Base-by-base conservation (phyloP, 2,113 vertebrate species). In the Callionymus lyra region DNA sequence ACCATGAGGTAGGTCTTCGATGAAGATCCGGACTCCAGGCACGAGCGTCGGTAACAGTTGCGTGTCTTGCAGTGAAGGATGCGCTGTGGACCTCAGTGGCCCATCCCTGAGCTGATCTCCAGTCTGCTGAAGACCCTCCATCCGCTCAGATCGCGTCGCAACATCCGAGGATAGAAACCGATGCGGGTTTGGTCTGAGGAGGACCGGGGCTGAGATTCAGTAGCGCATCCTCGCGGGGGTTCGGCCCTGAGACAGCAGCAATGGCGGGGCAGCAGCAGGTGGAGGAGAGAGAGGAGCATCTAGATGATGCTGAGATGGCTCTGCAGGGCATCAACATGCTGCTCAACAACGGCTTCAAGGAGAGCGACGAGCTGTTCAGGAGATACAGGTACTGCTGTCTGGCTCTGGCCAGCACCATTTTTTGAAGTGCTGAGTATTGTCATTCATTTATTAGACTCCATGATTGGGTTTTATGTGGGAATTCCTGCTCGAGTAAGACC, bases 301-400 rank as follows among this genome's bases (percentile, higher is more conserved):
- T 89, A 45, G 92, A 94, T 74, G 94, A 97, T 73, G 82, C 94
- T 17, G 92, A 96, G 79, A 84, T 98, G 75, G 94, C 94, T 33
- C 84, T 98, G 74, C 90, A 89, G 5, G 94, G 94, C 38, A 98
- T 97, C 66, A 97, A 95, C 68, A 93, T 97, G 94, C 89, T 98
- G 68, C 90, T 98, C 54, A 98, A 98, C 85, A 98, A 98, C 81
- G 94, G 94, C 47, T 98, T 98, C 68, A 89, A 87, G 31, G 93
- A 97, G 58, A 95, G 93, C 37, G 92, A 98, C 79, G 91, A 94
- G 87, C 92, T 98, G 37, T 98, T 97, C 86, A 89, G 79, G 81
- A 88, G 90, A 88, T 91, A 98, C 90, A 90, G 91, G 94, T 95
- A 69, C 70, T 8, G 8, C 21, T 27, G 21, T 27, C 21, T 27